These are phyloP conservation scores for Incurvaria masculella DNA, from an alignment of 2,888 invertebrate species.

Conservation along the genomic window DNA sequence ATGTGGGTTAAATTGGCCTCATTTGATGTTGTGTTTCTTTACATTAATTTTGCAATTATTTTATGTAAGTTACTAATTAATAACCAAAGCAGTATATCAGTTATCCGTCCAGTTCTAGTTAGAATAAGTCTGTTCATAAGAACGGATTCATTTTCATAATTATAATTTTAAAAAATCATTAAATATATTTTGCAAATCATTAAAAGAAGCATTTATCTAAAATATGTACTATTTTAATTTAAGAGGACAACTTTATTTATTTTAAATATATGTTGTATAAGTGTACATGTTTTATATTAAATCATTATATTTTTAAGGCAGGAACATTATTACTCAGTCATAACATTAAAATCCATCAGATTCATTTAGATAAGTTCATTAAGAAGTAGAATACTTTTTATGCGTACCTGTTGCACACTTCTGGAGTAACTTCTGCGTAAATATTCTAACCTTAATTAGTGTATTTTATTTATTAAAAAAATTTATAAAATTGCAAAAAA, in stretches of 20 bases:
- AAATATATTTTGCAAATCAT: too few species aligned
- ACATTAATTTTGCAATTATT: too few species aligned
- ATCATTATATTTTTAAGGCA: conserved; percentile 7
- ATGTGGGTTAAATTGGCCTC: too few species aligned
- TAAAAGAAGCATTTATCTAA: neutral
- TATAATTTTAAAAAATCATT: too few species aligned
- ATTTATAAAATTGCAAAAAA: conserved; percentile 6
- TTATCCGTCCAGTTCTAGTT: conserved; percentile 52
- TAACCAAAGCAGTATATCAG: conserved; percentile 54
- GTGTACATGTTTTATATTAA: conserved; percentile 4
- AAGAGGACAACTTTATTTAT: too few species aligned
- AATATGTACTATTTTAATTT: neutral
- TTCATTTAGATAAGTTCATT: conserved; percentile 19
- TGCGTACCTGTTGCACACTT: conserved; percentile 10
- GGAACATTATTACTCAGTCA: conserved; percentile 10
- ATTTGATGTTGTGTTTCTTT: too few species aligned
- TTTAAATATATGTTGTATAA: conserved; percentile 4
- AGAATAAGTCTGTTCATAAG: conserved; percentile 28
- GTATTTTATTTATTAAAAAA: conserved; percentile 10
- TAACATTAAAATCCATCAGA: conserved; percentile 13
- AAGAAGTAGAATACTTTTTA: conserved; percentile 21
- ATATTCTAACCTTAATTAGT: conserved; percentile 27
- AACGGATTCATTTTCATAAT: too few species aligned
- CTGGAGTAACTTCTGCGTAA: conserved; percentile 23
- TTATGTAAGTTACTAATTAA: too few species aligned